Base-by-base conservation (phyloP, 2,888 invertebrate genomes). In the Apotomis betuletana region DNA sequence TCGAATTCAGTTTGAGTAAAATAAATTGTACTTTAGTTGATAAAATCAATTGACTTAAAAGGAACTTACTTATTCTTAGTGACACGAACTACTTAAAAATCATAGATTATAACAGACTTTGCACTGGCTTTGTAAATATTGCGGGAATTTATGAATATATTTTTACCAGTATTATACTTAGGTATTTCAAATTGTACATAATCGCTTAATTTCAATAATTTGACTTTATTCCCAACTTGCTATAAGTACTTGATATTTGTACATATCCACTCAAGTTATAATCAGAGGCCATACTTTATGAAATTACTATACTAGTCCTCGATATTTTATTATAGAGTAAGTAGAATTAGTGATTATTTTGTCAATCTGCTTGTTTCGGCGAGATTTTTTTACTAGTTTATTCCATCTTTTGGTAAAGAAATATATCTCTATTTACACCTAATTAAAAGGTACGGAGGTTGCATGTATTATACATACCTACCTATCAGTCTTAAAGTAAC, bases 271-370 rank as follows among this genome's bases (percentile, higher is more conserved):
- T 69, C 75, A 72, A 76, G 74, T 79, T 76, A 64, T 70, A 78
- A 78, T 80, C 79, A 81, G 88, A 87, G 86, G 91, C 91, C 91
- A 91, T 90, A 90, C 83, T 79, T 79, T 77, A 79, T 82, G 80
- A 83, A 83, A 86, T 84, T 84, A 83, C 77, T 84, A 77, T 79
- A 79, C 85, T 88, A 88, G 87, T 87, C 87, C 81, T 76, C 77
- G 67, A 72, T 75, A 74, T 65, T 61, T 52, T 68, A 70, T 67
- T 52, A 12, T 46, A 4, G 58, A 63, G 58, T 67, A 62, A 67
- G 49, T 58, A 36, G 41, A 63, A 10, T 6, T 4, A 3, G 15
- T 15, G 52, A 13, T 41, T 52, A 10, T 49, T n/a, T 36, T 36
- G n/a, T 0, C 27, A 57, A 49, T 6, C 13, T 41, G 36, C 54